These are phyloP conservation scores for Oryzias celebensis DNA, from an alignment of 2,113 vertebrate genomes.

Conservation along the genomic window DNA sequence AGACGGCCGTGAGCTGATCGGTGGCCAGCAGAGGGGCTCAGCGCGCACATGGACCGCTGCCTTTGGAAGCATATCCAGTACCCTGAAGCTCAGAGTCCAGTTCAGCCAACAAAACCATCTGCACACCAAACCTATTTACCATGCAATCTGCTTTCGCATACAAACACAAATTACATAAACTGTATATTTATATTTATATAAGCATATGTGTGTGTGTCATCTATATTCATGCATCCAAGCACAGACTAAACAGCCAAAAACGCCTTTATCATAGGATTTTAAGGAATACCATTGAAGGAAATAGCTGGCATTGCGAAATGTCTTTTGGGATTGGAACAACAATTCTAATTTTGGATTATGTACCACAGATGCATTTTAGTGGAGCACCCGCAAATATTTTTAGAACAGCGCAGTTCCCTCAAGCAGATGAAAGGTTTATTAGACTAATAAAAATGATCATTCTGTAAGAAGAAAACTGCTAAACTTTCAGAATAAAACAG, in stretches of 20 bases:
- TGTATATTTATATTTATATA: too few relatives aligned
- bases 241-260: too few relatives aligned
- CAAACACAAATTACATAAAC: too few relatives aligned
- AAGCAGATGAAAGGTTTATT: too few relatives aligned
- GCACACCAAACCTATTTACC: constrained; percentile 20
- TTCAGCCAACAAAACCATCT: constrained; percentile 54
- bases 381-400: neutral
- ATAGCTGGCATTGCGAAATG: constrained; percentile 10
- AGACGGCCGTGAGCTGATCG: constrained; percentile 29
- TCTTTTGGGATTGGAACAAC: constrained; percentile 6
- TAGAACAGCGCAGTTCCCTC: constrained; percentile 3
- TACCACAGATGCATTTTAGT: constrained; percentile 21
- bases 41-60: constrained; percentile 33
- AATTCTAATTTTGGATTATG: constrained; percentile 25
- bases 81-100: constrained; percentile 47
- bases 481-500: neutral
- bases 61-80: constrained; percentile 47
- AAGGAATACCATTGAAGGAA: constrained; percentile 12
- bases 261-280: neutral
- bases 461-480: too few relatives aligned
- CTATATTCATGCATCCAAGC: too few relatives aligned
- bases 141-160: constrained; percentile 21
- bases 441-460: too few relatives aligned
- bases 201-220: too few relatives aligned
- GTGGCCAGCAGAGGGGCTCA: constrained; percentile 32